phyloP scores from a whole-genome alignment of 2,888 invertebrate genomes.

The Leptinotarsa juncta region DNA sequence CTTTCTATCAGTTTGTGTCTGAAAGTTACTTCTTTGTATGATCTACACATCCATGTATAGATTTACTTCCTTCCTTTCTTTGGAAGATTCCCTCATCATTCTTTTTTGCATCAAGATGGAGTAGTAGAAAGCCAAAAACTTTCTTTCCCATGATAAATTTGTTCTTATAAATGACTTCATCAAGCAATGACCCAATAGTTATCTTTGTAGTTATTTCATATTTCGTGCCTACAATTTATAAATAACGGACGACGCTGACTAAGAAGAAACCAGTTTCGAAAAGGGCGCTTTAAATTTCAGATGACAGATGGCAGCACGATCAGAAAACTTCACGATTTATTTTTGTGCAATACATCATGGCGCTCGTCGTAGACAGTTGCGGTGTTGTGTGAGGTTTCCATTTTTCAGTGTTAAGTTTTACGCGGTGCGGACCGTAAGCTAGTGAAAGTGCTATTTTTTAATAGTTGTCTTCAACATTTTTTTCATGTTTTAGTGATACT shows the following conservation, averaged over 20 bases:
- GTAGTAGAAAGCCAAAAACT: too few relatives aligned
- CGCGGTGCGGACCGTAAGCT: slow-evolving; percentile 64
- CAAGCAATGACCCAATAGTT: too few relatives aligned
- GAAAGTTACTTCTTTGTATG: too few relatives aligned
- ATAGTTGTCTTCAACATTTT: slow-evolving; percentile 47
- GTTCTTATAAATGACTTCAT: too few relatives aligned
- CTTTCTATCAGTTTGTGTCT: too few relatives aligned
- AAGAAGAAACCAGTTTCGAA: neutral
- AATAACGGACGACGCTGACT: neutral
- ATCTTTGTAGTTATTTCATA: too few relatives aligned
- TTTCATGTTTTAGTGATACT: slow-evolving; percentile 44
- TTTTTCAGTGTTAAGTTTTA: slow-evolving; percentile 70
- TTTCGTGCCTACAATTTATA: too few relatives aligned
- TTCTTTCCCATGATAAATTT: too few relatives aligned
- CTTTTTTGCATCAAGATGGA: too few relatives aligned
- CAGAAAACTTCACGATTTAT: slow-evolving; percentile 19
- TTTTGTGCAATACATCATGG: slow-evolving; percentile 60
- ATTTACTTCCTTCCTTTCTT: too few relatives aligned
- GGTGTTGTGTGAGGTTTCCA: slow-evolving; percentile 68
- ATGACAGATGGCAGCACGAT: slow-evolving; percentile 14
- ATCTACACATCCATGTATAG: too few relatives aligned
- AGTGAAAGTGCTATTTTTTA: slow-evolving; percentile 56
- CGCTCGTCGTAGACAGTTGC: slow-evolving; percentile 67
- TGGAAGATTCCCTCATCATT: too few relatives aligned
- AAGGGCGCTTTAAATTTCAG: neutral